Conservation (phyloP, 2,797 vertebrate genomes). For the Jordanella pulchra region DNA sequence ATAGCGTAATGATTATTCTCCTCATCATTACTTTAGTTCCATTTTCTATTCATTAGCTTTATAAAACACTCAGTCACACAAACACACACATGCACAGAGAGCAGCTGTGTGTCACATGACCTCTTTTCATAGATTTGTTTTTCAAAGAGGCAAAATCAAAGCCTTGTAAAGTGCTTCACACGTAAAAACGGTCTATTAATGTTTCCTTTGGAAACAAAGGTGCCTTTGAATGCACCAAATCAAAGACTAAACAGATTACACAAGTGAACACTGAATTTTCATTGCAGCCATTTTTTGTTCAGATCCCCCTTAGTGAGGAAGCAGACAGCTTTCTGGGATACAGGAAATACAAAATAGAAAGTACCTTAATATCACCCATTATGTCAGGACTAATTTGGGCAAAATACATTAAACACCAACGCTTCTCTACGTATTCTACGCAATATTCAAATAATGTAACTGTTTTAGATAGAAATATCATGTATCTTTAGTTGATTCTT, state of each 20-base stretch:
- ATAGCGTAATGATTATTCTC: conserved; percentile 58
- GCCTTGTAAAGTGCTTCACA: conserved; percentile 61
- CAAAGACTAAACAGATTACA: conserved; percentile 68
- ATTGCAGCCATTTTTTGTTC: conserved; percentile 58
- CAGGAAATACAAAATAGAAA: conserved; percentile 11
- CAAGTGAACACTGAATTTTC: conserved; percentile 48
- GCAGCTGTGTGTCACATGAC: conserved; percentile 66
- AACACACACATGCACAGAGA: conserved; percentile 27
- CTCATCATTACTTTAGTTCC: conserved; percentile 60
- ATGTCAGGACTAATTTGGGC: not conserved
- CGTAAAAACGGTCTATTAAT: conserved; percentile 68
- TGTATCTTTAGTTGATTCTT: not conserved
- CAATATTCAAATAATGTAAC: not conserved
- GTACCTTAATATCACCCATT: not conserved
- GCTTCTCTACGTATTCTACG: not conserved
- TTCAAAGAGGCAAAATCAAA: conserved; percentile 76
- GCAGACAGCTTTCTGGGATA: conserved; percentile 5
- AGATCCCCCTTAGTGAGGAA: conserved; percentile 17
- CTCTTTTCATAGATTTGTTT: conserved; percentile 63
- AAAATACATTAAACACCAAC: not conserved
- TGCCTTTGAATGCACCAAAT: conserved; percentile 71
- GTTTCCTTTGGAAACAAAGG: conserved; percentile 73
- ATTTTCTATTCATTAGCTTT: conserved; percentile 65
- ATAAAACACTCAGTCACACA: conserved; percentile 31
- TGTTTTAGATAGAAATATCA: not conserved